A percentile compares a stretch with the other conserved stretches of the same genome.
phyloP scores from a whole-genome alignment of 2,888 invertebrate genomes.

The Nephrotoma appendiculata region DNA sequence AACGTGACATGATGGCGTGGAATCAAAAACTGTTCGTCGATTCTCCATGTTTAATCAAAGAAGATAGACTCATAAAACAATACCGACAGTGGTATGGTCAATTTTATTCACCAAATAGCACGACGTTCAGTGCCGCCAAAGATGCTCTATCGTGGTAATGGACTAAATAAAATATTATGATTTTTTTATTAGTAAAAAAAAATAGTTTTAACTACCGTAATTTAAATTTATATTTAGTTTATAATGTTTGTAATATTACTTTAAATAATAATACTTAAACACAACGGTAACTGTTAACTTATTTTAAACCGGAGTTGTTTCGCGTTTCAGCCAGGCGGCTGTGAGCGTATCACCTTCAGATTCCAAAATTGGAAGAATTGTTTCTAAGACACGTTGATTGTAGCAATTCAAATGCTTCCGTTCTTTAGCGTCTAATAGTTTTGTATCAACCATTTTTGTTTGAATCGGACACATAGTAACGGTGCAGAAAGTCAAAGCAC shows the following conservation, averaged over 20 bases:
- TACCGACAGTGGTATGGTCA: slow-evolving; percentile 73
- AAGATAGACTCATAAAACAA: slow-evolving; percentile 56
- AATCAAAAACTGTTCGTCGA: slow-evolving; percentile 64
- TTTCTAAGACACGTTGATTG: slow-evolving; percentile 54
- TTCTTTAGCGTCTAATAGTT: slow-evolving; percentile 54
- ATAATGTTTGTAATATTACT: background rate
- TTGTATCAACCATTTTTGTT: slow-evolving; percentile 63
- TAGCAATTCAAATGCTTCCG: slow-evolving; percentile 59
- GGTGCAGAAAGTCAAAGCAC: slow-evolving; percentile 75
- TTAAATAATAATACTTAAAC: background rate
- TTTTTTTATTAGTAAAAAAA: background rate
- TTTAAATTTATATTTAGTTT: background rate
- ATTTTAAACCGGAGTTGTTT: slow-evolving; percentile 51
- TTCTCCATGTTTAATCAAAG: slow-evolving; percentile 55
- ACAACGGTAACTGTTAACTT: background rate
- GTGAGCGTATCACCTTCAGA: slow-evolving; percentile 49
- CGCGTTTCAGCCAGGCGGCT: slow-evolving; percentile 60
- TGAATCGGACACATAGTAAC: slow-evolving; percentile 87
- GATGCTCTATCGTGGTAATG: slow-evolving; percentile 20
- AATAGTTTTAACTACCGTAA: background rate
- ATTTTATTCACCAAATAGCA: slow-evolving; percentile 66
- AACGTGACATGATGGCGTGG: slow-evolving; percentile 76
- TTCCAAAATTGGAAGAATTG: slow-evolving; percentile 54
- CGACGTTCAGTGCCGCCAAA: slow-evolving; percentile 29
- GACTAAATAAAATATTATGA: background rate